A percentile compares a stretch with the other conserved stretches of the same genome.
These are phyloP conservation scores for Mongoloraphidia duomilia DNA, from an alignment of 2,888 invertebrate genomes.

Conservation along the genomic window DNA sequence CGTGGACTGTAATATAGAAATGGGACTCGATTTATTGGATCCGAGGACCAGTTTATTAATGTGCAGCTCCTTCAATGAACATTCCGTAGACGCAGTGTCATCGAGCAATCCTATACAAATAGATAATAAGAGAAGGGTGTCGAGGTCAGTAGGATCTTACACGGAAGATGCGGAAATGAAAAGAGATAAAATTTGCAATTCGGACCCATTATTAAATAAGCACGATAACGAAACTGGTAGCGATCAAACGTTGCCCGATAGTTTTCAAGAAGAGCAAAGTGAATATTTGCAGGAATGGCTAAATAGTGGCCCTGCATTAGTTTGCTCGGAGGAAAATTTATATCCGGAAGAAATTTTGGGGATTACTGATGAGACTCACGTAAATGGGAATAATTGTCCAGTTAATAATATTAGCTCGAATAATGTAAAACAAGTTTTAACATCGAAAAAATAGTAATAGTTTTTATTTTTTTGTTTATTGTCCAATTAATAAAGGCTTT, in stretches of 20 bases:
- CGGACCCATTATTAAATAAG: slow-evolving; percentile 20
- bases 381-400: too few relatives aligned
- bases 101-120: slow-evolving; percentile 11
- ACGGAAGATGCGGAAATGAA: slow-evolving; percentile 18
- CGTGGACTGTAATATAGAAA: slow-evolving; percentile 20
- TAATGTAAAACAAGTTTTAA: too few relatives aligned
- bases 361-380: slow-evolving; percentile 8
- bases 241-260: slow-evolving; percentile 9
- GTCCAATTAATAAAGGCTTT: too few relatives aligned
- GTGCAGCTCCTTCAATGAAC: slow-evolving; percentile 9
- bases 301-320: slow-evolving; percentile 19
- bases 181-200: slow-evolving; percentile 18
- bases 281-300: slow-evolving; percentile 24
- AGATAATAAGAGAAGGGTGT: slow-evolving; percentile 17
- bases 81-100: slow-evolving; percentile 8
- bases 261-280: slow-evolving; percentile 15
- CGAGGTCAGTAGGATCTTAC: slow-evolving; percentile 23
- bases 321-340: slow-evolving; percentile 22
- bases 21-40: slow-evolving; percentile 26
- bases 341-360: slow-evolving; percentile 20
- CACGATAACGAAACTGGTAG: background rate
- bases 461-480: too few relatives aligned
- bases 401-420: too few relatives aligned
- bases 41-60: slow-evolving; percentile 15
- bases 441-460: too few relatives aligned